Evolutionary conservation across 2,113 vertebrate species (phyloP).

Genomic region (Megaleporinus macrocephalus): DNA sequence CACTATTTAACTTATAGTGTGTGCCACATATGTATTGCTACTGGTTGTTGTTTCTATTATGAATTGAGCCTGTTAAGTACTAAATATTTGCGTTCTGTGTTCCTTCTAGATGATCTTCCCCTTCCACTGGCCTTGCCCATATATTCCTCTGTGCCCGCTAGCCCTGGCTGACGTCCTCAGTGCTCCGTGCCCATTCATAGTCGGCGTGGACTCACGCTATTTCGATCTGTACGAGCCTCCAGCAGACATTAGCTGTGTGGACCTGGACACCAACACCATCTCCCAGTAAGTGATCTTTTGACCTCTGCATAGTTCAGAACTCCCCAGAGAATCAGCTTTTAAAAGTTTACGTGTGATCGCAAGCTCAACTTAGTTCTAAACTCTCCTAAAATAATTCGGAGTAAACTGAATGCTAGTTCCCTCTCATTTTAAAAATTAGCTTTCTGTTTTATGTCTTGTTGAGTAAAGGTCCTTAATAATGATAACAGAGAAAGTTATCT

Average conservation of each 20-base stretch:
- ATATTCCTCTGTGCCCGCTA: slow-evolving; percentile 96
- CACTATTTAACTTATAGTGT: not conserved
- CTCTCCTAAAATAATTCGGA: slow-evolving; percentile 7
- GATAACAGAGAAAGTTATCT: not conserved
- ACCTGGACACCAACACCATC: slow-evolving; percentile 98
- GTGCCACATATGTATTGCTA: not conserved
- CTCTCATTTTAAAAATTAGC: not conserved
- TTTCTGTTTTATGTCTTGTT: slow-evolving; percentile 18
- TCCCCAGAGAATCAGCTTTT: not conserved
- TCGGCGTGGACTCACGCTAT: slow-evolving; percentile 97
- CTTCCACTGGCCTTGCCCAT: slow-evolving; percentile 98
- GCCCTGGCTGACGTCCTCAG: slow-evolving; percentile 95
- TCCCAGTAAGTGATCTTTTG: slow-evolving; percentile 88
- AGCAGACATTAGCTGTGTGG: slow-evolving; percentile 94
- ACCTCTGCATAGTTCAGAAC: slow-evolving; percentile 43
- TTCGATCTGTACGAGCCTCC: slow-evolving; percentile 98
- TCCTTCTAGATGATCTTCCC: slow-evolving; percentile 94
- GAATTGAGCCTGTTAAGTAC: not conserved
- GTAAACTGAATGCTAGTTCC: not conserved
- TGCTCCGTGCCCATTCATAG: slow-evolving; percentile 96
- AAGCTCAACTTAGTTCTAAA: not conserved
- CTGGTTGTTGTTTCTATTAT: not conserved
- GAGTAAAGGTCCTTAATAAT: slow-evolving; percentile 13
- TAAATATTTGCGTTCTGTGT: not conserved
- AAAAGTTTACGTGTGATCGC: slow-evolving; percentile 28